These are phyloP conservation scores for Pandemis cinnamomeana DNA, from an alignment of 2,888 invertebrate genomes.

Conservation along the genomic window DNA sequence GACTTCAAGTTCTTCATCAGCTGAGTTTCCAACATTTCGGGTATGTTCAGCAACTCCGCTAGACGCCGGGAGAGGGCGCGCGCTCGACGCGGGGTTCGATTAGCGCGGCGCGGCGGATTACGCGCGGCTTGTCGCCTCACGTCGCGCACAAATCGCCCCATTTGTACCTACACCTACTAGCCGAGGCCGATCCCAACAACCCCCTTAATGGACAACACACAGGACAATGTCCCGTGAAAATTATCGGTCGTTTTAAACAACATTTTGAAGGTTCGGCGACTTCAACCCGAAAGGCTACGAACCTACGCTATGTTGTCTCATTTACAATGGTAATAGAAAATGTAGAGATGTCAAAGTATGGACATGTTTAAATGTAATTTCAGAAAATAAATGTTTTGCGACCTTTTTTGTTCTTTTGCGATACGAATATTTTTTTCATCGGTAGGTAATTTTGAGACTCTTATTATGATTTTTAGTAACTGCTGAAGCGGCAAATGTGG, in stretches of 20 bases:
- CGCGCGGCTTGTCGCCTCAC: conserved; percentile 78
- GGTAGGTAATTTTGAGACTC: no score
- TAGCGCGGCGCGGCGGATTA: conserved; percentile 81
- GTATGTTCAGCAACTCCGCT: background rate
- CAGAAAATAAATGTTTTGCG: background rate
- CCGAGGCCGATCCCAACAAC: conserved; percentile 42
- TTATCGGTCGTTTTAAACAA: background rate
- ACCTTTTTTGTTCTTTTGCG: background rate
- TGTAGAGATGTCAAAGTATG: conserved; percentile 7
- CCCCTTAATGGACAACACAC: background rate
- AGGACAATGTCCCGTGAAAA: conserved; percentile 3
- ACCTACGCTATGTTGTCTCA: background rate
- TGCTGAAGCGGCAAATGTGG: no score
- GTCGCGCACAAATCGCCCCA: conserved; percentile 74
- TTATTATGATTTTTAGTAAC: no score
- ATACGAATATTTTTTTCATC: background rate
- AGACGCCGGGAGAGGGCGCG: conserved; percentile 33
- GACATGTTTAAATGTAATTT: background rate
- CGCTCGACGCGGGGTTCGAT: conserved; percentile 68
- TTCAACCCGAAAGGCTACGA: background rate
- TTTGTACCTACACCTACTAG: conserved; percentile 63
- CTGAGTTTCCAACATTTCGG: background rate
- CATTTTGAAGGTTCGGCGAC: background rate
- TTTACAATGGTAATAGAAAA: conserved; percentile 8
- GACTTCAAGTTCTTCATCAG: no score